These are phyloP conservation scores for Romanogobio albipinnatus DNA, from an alignment of 2,113 vertebrate species.

Conservation along the genomic window DNA sequence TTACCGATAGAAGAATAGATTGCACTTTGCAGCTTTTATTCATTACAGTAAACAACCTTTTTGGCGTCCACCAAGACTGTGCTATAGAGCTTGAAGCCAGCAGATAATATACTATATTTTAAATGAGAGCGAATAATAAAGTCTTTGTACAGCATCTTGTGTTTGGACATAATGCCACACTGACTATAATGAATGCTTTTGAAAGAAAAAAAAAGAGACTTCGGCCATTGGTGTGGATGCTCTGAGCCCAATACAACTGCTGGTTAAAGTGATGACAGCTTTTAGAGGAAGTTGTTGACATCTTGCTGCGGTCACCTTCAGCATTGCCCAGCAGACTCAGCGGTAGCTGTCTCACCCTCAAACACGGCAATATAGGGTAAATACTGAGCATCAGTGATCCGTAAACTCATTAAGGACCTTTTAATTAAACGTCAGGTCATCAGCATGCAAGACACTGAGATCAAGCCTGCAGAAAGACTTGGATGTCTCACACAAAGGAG, in stretches of 20 bases:
- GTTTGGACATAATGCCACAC: background rate
- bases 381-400: constrained; percentile 53
- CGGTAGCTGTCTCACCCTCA: constrained; percentile 37
- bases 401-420: constrained; percentile 58
- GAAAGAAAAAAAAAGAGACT: background rate
- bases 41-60: constrained; percentile 10
- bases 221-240: constrained; percentile 24
- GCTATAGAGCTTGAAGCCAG: background rate
- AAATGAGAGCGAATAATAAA: background rate
- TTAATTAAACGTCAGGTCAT: constrained; percentile 59
- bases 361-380: constrained; percentile 53
- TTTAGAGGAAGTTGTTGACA: constrained; percentile 56
- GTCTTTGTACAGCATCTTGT: constrained; percentile 12
- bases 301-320: constrained; percentile 56
- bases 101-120: background rate
- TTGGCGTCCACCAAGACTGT: background rate
- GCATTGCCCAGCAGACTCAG: constrained; percentile 45
- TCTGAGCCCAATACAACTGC: constrained; percentile 40
- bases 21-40: background rate
- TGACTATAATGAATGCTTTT: background rate
- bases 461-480: constrained; percentile 46
- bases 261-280: constrained; percentile 59
- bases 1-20: background rate
- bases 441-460: constrained; percentile 53
- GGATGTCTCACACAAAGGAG: constrained; percentile 50